Base-by-base conservation (phyloP, 2,797 vertebrate genomes). In the Ctenopoma kingsleyae region DNA sequence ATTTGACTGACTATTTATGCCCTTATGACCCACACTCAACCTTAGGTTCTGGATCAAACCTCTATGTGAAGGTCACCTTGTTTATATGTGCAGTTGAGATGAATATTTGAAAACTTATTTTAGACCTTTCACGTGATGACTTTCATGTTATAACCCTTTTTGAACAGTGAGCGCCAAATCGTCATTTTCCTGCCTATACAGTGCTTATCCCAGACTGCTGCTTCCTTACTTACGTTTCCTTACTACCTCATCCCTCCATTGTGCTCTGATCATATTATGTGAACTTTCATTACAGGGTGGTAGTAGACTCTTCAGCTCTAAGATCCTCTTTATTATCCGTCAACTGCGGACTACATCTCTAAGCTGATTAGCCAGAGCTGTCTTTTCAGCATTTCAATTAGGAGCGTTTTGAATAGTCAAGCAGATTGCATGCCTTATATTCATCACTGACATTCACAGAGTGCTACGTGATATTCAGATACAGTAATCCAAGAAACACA, bases 361-460 rank as follows among this genome's bases (percentile, higher is more conserved):
- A 91, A 92, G 91, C 87, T 90, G 90, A 92, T 91, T 92, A 92
- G 77, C 84, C 77, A 32, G 73, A 80, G 89, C 89, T 70, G 76
- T 80, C 87, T 88, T 89, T 89, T 90, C 84, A 90, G 85, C 76
- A 76, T 90, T 91, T 91, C 90, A 92, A 92, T 92, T 91, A 90
- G 72, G 75, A 82, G 54, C 77, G 8, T 80, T 82, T 83, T 74
- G 74, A 87, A 88, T 67, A 77, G 84, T 80, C 63, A 53, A 70
- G 86, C 77, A 86, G 80, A 81, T 75, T 79, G 74, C 64, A 50
- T 25, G 84, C 55, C 82, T 86, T 66, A 61, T 61, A 81, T 83
- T 86, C 84, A 84, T 83, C 75, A 74, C 73, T 67, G 67, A 70
- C 78, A 74, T 84, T 85, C 79, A 81, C 51, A 30, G 79, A 85